Evolutionary conservation across 2,797 vertebrate genomes (phyloP).

Genomic region (Myotis myotis): DNA sequence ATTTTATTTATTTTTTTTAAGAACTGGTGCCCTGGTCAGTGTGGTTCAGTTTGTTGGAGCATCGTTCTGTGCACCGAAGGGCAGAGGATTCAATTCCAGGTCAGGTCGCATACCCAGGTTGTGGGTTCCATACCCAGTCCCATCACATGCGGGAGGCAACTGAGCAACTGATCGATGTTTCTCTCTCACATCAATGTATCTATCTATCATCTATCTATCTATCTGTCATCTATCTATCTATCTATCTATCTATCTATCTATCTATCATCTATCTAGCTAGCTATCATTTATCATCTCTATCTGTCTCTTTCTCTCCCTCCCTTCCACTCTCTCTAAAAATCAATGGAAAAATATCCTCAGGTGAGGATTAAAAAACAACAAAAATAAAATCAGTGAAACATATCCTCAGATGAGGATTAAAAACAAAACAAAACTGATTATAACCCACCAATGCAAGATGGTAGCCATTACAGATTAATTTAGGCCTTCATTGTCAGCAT

Average conservation of each 20-base stretch:
- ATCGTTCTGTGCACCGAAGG: not conserved
- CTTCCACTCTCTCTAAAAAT: not conserved
- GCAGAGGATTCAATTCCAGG: not conserved
- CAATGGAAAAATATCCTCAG: not conserved
- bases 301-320: not conserved
- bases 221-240: too few species aligned
- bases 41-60: not conserved
- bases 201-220: too few species aligned
- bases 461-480: not conserved
- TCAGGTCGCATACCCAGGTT: not conserved
- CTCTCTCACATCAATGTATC: too few species aligned
- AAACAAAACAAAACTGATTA: not conserved
- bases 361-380: not conserved
- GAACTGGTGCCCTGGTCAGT: not conserved
- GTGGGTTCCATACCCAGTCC: not conserved
- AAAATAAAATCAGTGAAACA: not conserved
- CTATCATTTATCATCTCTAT: too few species aligned
- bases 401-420: not conserved
- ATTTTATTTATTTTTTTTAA: not conserved
- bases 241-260: too few species aligned
- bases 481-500: not conserved
- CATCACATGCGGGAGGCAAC: not conserved
- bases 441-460: not conserved
- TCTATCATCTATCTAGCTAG: too few species aligned
- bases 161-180: too few species aligned